Conservation (phyloP, 2,888 invertebrate species). For the Hydropsyche betteni region DNA sequence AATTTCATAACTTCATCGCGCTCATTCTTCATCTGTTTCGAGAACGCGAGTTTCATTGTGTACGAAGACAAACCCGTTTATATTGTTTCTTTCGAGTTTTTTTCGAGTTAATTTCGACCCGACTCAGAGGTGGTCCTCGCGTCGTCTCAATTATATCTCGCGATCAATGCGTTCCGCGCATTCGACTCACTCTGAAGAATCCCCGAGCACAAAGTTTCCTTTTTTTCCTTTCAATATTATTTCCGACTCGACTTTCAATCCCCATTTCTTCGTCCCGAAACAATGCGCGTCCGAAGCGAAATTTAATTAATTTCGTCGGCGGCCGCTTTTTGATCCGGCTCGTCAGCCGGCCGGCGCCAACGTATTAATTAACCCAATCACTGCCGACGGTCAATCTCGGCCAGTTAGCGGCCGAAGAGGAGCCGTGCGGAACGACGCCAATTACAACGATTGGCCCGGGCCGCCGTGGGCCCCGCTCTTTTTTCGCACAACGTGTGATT, state of each 20-base stretch:
- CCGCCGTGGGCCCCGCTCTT: not conserved
- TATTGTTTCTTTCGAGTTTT: not conserved
- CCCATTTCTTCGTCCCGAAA: not conserved
- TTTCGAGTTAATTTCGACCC: conserved; percentile 8
- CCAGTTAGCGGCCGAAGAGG: conserved; percentile 34
- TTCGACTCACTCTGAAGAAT: conserved; percentile 32
- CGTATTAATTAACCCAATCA: conserved; percentile 37
- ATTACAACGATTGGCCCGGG: conserved; percentile 36
- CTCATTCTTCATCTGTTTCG: no score
- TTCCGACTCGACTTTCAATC: no score
- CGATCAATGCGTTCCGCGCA: conserved; percentile 43
- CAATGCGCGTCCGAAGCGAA: not conserved
- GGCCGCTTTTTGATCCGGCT: not conserved
- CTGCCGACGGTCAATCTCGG: conserved; percentile 30
- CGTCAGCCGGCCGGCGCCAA: conserved; percentile 21
- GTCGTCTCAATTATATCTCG: conserved; percentile 4
- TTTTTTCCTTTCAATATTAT: not conserved
- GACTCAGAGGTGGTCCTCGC: conserved; percentile 20
- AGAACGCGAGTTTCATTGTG: no score
- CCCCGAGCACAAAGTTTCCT: not conserved
- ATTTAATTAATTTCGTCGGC: not conserved
- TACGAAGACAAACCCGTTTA: conserved; percentile 5
- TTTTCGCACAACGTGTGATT: not conserved
- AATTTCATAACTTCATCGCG: no score
- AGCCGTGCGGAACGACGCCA: conserved; percentile 36